Conservation (phyloP, 2,797 vertebrate genomes). For the Periparus ater region DNA sequence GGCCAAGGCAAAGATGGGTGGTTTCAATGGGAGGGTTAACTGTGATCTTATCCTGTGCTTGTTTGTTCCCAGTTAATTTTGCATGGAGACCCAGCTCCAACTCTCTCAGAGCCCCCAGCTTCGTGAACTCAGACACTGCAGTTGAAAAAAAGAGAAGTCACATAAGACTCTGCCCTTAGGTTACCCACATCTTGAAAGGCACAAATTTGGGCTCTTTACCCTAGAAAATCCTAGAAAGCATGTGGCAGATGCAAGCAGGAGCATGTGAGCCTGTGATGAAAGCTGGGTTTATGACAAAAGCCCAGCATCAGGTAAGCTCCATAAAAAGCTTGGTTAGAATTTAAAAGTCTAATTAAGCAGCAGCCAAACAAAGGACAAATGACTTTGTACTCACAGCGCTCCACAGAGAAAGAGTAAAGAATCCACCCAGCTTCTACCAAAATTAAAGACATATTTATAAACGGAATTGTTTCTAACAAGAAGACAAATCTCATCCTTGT, state of each 20-base stretch:
- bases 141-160: neutral
- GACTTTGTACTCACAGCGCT: neutral
- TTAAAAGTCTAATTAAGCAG: neutral
- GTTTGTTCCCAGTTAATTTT: neutral
- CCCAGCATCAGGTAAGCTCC: conserved; percentile 13
- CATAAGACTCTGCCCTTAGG: neutral
- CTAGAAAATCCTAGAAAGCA: neutral
- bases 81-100: neutral
- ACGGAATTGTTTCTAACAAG: conserved; percentile 51
- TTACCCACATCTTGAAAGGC: neutral
- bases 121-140: neutral
- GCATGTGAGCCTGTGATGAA: neutral
- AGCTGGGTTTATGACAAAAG: neutral
- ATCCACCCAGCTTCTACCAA: conserved; percentile 24
- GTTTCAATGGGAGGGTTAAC: neutral
- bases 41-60: neutral
- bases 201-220: neutral
- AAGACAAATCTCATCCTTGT: conserved; percentile 53
- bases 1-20: neutral
- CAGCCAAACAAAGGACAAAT: neutral
- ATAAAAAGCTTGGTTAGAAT: neutral
- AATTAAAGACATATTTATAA: conserved; percentile 63
- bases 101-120: neutral
- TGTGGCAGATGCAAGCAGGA: neutral
- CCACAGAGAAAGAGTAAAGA: conserved; percentile 4